Conservation (phyloP, 2,113 vertebrate genomes). For the Gnathochromis pfefferi region DNA sequence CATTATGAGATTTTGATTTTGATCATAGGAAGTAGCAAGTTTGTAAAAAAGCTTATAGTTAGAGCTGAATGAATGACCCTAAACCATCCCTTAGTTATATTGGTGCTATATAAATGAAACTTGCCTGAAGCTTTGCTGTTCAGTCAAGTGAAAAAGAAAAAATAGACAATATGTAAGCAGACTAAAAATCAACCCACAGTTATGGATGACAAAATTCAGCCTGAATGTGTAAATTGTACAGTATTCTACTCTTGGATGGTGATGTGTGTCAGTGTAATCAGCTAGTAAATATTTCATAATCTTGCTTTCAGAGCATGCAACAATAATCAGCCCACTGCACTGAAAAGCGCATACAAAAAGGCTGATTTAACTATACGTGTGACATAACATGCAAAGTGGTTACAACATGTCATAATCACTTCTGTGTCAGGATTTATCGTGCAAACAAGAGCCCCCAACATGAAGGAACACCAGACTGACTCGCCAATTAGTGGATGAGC, state of each 20-base stretch:
- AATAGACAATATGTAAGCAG: constrained; percentile 5
- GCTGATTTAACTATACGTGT: neutral
- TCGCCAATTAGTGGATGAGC: neutral
- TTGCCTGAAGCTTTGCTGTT: neutral
- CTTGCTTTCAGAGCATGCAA: neutral
- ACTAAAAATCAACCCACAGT: neutral
- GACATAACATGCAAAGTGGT: neutral
- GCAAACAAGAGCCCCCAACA: neutral
- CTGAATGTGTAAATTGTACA: neutral
- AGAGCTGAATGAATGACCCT: neutral
- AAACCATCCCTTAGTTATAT: neutral
- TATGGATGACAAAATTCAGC: neutral
- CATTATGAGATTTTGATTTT: constrained; percentile 26
- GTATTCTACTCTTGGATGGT: neutral
- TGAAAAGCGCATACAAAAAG: neutral
- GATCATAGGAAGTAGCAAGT: neutral
- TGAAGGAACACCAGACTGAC: neutral
- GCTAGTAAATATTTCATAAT: constrained; percentile 4
- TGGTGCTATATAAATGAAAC: neutral
- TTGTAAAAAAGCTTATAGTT: neutral
- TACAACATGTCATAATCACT: neutral
- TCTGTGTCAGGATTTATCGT: neutral
- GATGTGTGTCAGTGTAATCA: constrained; percentile 1
- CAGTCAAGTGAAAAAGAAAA: neutral
- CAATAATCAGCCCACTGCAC: neutral